These are phyloP conservation scores for Cavia porcellus DNA, from an alignment of 2,113 vertebrate species.

Conservation along the genomic window DNA sequence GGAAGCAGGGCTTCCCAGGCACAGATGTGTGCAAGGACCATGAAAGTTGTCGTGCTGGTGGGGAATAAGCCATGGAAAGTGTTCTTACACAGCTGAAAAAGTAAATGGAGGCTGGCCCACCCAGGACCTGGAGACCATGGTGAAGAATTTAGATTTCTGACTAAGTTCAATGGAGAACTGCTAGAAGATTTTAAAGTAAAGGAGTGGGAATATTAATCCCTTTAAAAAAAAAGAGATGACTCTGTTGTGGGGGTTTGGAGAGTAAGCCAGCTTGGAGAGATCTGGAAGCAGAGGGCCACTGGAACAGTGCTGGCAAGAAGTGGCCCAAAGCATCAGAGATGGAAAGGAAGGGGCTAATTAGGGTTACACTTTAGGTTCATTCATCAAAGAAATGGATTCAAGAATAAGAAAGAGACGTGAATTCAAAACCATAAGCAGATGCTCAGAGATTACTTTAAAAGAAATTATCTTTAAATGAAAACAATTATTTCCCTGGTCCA, in stretches of 20 bases:
- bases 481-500: not conserved
- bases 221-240: not conserved
- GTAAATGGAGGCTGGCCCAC: not conserved
- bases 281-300: not conserved
- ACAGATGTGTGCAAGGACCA: fast-evolving
- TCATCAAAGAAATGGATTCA: not conserved
- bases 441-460: not conserved
- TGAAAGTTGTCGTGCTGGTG: fast-evolving
- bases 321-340: not conserved
- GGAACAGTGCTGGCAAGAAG: not conserved
- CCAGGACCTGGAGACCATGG: not conserved
- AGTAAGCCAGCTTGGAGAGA: not conserved
- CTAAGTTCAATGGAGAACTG: not conserved
- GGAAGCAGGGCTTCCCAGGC: not conserved
- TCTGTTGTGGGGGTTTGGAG: not conserved
- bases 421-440: not conserved
- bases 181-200: not conserved
- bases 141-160: not conserved
- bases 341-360: not conserved
- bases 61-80: not conserved
- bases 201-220: not conserved
- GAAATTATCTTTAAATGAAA: conserved; percentile 5
- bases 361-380: not conserved
- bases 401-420: not conserved
- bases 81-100: not conserved